A percentile compares a stretch with the other conserved stretches of the same genome.
These are phyloP conservation scores for Timandra comae DNA, from an alignment of 2,888 invertebrate genomes.

Conservation along the genomic window DNA sequence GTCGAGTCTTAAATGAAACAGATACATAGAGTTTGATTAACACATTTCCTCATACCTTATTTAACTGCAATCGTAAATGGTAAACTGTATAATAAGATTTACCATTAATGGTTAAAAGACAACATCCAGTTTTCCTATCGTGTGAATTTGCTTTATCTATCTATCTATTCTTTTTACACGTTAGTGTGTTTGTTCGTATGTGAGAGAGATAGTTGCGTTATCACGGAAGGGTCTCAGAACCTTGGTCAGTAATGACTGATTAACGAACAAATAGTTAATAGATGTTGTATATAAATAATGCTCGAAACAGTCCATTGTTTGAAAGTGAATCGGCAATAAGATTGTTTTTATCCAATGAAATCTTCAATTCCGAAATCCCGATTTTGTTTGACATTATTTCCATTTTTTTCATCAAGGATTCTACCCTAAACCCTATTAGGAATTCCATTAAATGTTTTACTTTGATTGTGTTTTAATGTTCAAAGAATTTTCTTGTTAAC, in stretches of 20 bases:
- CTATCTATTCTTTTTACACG: constrained; percentile 24
- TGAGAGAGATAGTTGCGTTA: constrained; percentile 27
- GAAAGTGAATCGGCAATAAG: no score
- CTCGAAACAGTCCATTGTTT: no score
- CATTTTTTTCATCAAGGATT: no score
- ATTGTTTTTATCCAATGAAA: no score
- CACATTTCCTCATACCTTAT: constrained; percentile 37
- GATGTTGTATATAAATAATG: no score
- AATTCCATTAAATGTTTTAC: no score
- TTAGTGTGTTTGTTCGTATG: constrained; percentile 11
- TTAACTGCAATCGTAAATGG: constrained; percentile 30
- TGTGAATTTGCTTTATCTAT: constrained; percentile 22
- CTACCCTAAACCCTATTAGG: no score
- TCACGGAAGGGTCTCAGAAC: constrained; percentile 39
- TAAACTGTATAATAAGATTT: constrained; percentile 36
- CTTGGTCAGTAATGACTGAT: constrained; percentile 19
- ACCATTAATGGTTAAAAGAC: constrained; percentile 37
- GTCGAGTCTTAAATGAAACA: constrained; percentile 17
- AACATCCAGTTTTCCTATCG: constrained; percentile 31
- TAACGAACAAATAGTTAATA: no score
- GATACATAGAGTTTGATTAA: constrained; percentile 18
- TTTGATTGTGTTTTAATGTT: no score
- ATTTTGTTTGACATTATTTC: no score
- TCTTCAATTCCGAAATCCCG: no score
- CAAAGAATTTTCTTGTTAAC: no score